Base-by-base conservation (phyloP, 2,797 vertebrate species). In the Catostomus latipinnis region DNA sequence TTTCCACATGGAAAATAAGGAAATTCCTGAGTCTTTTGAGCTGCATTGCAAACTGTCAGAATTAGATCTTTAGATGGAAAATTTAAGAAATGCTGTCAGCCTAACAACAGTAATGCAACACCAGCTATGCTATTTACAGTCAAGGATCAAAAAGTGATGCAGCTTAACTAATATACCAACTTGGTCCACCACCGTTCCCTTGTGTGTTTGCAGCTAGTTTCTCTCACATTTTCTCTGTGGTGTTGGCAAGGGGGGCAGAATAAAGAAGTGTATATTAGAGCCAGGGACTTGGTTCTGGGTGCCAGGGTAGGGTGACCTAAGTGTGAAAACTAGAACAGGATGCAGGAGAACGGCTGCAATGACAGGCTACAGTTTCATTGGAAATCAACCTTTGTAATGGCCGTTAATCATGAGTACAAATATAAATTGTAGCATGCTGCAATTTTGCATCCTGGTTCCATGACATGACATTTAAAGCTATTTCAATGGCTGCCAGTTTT, bases 231-330 rank as follows among this genome's bases (percentile, higher is more conserved):
- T 18, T 75, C 13, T 71, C 6, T 57, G 3, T 75, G 52, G 18
- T 58, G 34, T 43, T 72, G 61, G 78, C 16, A 66, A 58, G 9
- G 11, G 13, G 50, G 75, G 46, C 58, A 66, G 22, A 67, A 82
- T 76, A 60, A 43, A 66, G 54, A 57, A 43, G 16, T 76, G 48
- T 62, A 74, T 65, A 43, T 43, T 71, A 48, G 48, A 68, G 75
- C 48, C 68, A 67, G 50, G 52, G 53, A 46, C 58, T 76, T 76
- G 49, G n/a, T 8, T 74, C 16, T 8, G 14, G 60, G 43, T 83
- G 78, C 83, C 84, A 85, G 84, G 84, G 46, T 52, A 83, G 81
- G 82, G 75, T 87, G 86, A 85, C 72, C 78, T 87, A 85, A 87
- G 86, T 87, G 86, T 78, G 84, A 85, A 83, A 83, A 71, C 66